Evolutionary conservation across 2,888 invertebrate species (phyloP), one percentile per base, ranked within the genome.

Genomic region (Nudaria mundana): DNA sequence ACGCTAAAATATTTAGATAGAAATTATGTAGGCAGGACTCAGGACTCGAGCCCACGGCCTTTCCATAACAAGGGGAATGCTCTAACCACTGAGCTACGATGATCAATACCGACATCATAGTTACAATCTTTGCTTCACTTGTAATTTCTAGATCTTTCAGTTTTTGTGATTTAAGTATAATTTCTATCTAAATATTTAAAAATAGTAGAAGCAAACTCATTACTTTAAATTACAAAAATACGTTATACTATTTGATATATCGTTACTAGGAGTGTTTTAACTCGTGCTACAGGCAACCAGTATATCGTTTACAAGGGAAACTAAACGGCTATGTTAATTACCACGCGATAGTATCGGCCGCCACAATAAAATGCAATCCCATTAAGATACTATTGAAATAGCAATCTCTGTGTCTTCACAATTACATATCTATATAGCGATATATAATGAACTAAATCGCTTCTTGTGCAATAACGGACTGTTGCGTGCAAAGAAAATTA

Each of bases 291-390:
- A 48, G 53, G 52, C 49, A n/a, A n/a, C n/a, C n/a, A 49, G 63
- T 57, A 64, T 70, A 71, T 66, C 74, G 72, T 72, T 81, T 75
- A 79, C 66, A 60, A 54, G 62, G 48, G 63, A 67, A 73, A 80
- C 82, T 85, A 85, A 86, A 85, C 76, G 78, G 76, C 75, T 69
- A 65, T 67, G 69, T 78, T 82, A 84, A 84, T 85, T 81, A 78
- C 71, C 14, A 31, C 35, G 44, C 66, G 85, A 84, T 84, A 72
- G 43, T 63, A 84, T 84, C 82, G 66, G 73, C 72, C 76, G 76
- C 79, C 78, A 64, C 73, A 73, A 74, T 81, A 82, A 85, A 82
- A 86, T 81, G 76, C 65, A 71, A 72, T 64, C 56, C 73, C 8
- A 20, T 20, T 20, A 73, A 69, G 81, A 84, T 77, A 69, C 80